Base-by-base conservation (phyloP, 2,888 invertebrate species). In the Drosophila bunnanda region DNA sequence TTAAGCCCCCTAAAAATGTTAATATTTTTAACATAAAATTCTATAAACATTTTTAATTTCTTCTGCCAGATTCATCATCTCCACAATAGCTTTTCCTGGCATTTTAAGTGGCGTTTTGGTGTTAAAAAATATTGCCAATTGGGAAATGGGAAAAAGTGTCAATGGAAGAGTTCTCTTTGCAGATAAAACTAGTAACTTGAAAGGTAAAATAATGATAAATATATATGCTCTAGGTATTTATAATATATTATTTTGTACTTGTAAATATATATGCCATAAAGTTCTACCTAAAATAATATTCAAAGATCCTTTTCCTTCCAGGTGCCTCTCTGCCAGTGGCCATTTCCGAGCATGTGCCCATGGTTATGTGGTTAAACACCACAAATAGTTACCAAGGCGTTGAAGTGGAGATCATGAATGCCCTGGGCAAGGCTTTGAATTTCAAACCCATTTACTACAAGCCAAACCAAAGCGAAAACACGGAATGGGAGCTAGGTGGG, bases 81-180 rank as follows among this genome's bases (percentile, higher is more conserved):
- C 94, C 2, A 96, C 96, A 0, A 95, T 96, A 2, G 95, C 96
- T 0, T 97, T 95, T 91, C 96, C 97, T 0, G 94, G 94, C 15
- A 94, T 94, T 0, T 92, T 94, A 8, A 92, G 92, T 56, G 90
- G 90, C 0, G 91, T 93, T 1, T 93, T 96, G 22, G 93, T 95
- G 2, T 94, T 95, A 0, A 93, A 94, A 76, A 93, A 95, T 67
- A 90, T 97, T 15, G 95, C 95, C 80, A 94, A 94, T 41, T 97
- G 96, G 96, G 93, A 94, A 36, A 92, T 93, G 52, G 94, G 94
- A 0, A 94, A 93, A 85, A 94, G 95, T 80, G 88, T 85, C 6
- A 90, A 69, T 4, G 72, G 64, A 5, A 52, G 28, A 0, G 12
- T 66, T 10, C 32, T 93, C 12, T 94, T 93, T 76, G 20, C 56